phyloP scores from a whole-genome alignment of 2,888 invertebrate genomes.

The Drosophila robusta region DNA sequence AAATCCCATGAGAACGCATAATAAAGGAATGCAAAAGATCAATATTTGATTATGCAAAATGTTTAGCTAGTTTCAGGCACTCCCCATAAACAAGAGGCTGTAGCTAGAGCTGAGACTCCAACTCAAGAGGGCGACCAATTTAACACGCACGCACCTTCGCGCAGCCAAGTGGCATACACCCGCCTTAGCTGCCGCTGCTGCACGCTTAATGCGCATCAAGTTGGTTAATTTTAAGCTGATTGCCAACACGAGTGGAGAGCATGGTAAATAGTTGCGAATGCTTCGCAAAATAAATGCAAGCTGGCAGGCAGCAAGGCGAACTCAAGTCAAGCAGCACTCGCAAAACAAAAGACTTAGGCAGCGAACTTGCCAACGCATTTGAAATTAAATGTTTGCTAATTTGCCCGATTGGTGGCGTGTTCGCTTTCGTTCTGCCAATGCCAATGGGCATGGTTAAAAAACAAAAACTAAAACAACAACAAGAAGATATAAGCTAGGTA shows the following conservation, averaged over 20 bases:
- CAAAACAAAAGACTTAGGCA: constrained; percentile 72
- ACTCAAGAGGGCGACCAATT: constrained; percentile 47
- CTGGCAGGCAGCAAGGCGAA: neutral
- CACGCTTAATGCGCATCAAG: constrained; percentile 68
- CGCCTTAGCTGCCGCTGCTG: constrained; percentile 30
- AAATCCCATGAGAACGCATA: constrained; percentile 20
- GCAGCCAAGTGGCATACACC: constrained; percentile 47
- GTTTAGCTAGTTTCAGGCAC: constrained; percentile 42
- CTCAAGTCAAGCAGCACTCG: constrained; percentile 1
- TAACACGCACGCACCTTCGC: constrained; percentile 54
- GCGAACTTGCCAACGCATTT: constrained; percentile 71
- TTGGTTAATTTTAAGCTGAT: constrained; percentile 76
- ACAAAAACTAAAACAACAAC: constrained; percentile 11
- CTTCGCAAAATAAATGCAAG: constrained; percentile 41
- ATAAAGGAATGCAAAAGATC: constrained; percentile 51
- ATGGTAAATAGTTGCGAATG: constrained; percentile 47
- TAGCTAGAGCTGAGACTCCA: constrained; percentile 4
- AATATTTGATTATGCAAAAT: constrained; percentile 66
- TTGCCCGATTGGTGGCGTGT: constrained; percentile 69
- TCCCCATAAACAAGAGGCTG: constrained; percentile 31
- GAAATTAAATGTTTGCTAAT: constrained; percentile 76
- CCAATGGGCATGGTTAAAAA: constrained; percentile 4
- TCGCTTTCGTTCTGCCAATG: constrained; percentile 41
- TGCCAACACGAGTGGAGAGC: constrained; percentile 66
- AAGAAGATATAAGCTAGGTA: constrained; percentile 32